Percentiles rank a stretch among this genome's conserved stretches.
Conservation (phyloP, 2,113 vertebrate species). For the Oophaga pumilio region DNA sequence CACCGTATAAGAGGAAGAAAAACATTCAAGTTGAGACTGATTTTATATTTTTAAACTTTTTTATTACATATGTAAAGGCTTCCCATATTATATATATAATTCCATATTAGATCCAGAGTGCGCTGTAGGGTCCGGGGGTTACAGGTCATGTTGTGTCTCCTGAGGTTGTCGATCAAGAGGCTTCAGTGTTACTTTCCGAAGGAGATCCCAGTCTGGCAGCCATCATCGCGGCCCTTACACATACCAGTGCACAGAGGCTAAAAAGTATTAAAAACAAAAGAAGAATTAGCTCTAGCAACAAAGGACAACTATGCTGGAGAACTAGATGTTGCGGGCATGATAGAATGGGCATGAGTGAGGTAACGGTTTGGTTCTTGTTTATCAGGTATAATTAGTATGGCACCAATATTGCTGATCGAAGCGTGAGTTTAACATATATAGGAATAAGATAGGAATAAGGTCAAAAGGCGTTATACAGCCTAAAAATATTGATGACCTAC, state of each 20-base stretch:
- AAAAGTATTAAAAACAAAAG: not conserved
- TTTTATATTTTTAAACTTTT: not conserved
- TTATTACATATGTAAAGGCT: not conserved
- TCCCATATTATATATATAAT: not conserved
- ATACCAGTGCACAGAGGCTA: not conserved
- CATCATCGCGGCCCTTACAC: not conserved
- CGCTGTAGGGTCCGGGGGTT: no score
- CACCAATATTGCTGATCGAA: not conserved
- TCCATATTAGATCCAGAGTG: not conserved
- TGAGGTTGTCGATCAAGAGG: not conserved
- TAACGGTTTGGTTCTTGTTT: no score
- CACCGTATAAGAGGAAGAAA: not conserved
- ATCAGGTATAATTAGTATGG: not conserved
- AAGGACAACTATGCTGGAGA: not conserved
- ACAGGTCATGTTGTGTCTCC: not conserved
- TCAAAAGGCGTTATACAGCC: not conserved
- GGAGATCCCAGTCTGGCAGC: conserved; percentile 14
- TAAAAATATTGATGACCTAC: no score
- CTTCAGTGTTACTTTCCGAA: not conserved
- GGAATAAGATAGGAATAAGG: not conserved
- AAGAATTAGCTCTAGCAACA: not conserved
- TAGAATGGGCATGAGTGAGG: not conserved
- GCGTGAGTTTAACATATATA: no score
- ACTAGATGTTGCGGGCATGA: not conserved
- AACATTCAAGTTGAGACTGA: not conserved